Evolutionary conservation across 1,140 invertebrate genomes (phyloP), one percentile per base, ranked within the genome.

Genomic region (Sitobion miscanthi): DNA sequence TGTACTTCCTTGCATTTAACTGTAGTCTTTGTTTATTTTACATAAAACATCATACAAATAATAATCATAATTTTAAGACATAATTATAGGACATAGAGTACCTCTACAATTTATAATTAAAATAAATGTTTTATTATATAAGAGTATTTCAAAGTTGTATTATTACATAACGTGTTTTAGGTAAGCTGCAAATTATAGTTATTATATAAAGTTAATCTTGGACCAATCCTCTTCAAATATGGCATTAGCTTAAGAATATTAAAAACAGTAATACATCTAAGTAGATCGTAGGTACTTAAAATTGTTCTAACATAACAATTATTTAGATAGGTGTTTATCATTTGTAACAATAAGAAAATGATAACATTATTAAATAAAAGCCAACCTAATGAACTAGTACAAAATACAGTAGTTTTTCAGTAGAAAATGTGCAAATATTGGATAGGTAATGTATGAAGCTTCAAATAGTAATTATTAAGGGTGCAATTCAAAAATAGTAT

Each of bases 401-500:
- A 77, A 77, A 77, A n/a, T n/a, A 17, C 62, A 77, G 14, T 17
- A 5, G 0, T 77, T n/a, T 77, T 77, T 77, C 14, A 77, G 4
- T n/a, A 77, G 6, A 35, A 77, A 17, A 77, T n/a, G 62, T 77
- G 62, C 62, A 77, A 77, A 77, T 77, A 77, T n/a, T 17, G 17
- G 62, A 77, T 77, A 20, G 62, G n/a, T n/a, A 17, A n/a, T 77
- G 30, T n/a, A n/a, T n/a, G 62, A 77, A 77, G 17, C 4, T 77
- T n/a, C 14, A 77, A 5, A 77, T 77, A 77, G 62, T 77, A 14
- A 77, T 20, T 42, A 90, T 38, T 90, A 90, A 90, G 35, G 7
- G 35, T 90, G 38, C 30, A 87, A 87, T 87, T 47, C n/a, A n/a
- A n/a, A 77, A 86, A 86, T 23, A n/a, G 30, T 54, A 89, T 38